These are phyloP conservation scores for Salvator merianae DNA, from an alignment of 2,113 vertebrate species.

Conservation along the genomic window DNA sequence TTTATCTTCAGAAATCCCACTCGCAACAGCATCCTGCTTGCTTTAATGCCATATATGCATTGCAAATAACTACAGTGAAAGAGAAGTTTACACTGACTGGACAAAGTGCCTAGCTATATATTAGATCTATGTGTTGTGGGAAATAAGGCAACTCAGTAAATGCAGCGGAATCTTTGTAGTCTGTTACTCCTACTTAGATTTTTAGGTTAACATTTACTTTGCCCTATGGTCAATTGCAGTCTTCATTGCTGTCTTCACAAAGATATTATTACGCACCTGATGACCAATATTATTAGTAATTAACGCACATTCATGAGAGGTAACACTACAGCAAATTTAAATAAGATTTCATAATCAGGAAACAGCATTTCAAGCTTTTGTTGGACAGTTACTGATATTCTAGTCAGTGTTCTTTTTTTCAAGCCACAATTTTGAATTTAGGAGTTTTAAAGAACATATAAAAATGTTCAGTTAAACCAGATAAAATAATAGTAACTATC, in stretches of 20 bases:
- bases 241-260: not conserved
- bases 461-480: not conserved
- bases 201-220: not conserved
- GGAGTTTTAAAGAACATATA: not conserved
- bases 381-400: constrained; percentile 6
- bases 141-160: not conserved
- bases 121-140: not conserved
- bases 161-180: not conserved
- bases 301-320: fast-evolving
- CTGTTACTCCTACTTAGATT: not conserved
- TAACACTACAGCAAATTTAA: not conserved
- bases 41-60: not conserved
- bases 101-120: not conserved
- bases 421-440: not conserved
- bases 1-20: not conserved
- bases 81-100: too few relatives aligned
- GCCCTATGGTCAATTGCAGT: not conserved
- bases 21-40: not conserved
- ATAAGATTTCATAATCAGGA: not conserved
- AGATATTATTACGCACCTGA: not conserved
- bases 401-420: not conserved
- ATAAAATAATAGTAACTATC: not conserved
- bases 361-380: not conserved
- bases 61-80: not conserved
- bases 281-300: not conserved